Conservation (phyloP, 37 sponge, comb jelly and placozoan genomes). For the Halisarca cf. caerulea region DNA sequence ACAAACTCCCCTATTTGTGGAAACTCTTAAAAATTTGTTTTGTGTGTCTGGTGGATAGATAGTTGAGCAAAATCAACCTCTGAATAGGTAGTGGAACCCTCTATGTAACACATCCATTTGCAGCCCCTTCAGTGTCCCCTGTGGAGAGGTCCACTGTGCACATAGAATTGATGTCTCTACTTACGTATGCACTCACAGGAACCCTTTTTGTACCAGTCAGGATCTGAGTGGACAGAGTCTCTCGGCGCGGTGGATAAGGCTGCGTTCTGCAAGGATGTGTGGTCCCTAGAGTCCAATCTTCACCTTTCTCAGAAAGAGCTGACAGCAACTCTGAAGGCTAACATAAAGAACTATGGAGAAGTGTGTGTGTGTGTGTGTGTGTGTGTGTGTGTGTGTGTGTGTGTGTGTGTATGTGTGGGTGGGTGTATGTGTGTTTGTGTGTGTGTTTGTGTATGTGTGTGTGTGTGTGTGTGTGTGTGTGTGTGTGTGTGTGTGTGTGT, state of each 20-base stretch:
- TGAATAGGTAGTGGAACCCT: too few relatives aligned
- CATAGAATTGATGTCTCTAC: too few relatives aligned
- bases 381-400: too few relatives aligned
- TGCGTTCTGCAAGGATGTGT: background rate
- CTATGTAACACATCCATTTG: too few relatives aligned
- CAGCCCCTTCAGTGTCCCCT: too few relatives aligned
- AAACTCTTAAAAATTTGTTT: too few relatives aligned
- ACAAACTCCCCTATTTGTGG: too few relatives aligned
- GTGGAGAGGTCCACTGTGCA: too few relatives aligned
- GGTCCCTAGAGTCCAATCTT: background rate
- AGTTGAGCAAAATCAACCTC: too few relatives aligned
- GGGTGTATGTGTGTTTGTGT: background rate
- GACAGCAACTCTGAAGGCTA: conserved; percentile 11
- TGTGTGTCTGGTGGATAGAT: too few relatives aligned
- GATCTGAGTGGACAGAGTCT: background rate
- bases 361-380: background rate
- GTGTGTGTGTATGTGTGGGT: background rate
- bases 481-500: background rate
- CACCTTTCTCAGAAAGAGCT: background rate
- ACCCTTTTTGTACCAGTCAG: background rate
- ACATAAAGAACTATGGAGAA: background rate
- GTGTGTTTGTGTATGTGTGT: background rate
- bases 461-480: background rate
- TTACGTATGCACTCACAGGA: background rate
- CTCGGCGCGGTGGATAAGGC: background rate